A percentile compares a stretch with the other conserved stretches of the same genome.
Evolutionary conservation across 1,140 invertebrate genomes (phyloP).

Genomic region (Drosophila sp.): DNA sequence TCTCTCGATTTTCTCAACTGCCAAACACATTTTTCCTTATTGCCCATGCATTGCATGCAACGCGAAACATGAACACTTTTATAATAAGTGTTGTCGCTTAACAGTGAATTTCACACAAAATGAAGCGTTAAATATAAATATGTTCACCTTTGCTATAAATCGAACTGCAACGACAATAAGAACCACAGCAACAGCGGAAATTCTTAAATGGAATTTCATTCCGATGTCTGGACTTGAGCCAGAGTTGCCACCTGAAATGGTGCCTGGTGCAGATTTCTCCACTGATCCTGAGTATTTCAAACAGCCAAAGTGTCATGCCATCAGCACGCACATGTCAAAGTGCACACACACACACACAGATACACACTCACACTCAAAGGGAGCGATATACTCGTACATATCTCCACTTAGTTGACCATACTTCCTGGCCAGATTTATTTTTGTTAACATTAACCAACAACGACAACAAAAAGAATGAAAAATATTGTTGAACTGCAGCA

Average conservation of each 20-base stretch:
- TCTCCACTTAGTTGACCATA: neutral
- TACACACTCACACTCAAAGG: neutral
- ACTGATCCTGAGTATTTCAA: constrained; percentile 33
- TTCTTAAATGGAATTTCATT: neutral
- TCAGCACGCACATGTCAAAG: constrained; percentile 47
- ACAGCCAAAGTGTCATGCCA: constrained; percentile 44
- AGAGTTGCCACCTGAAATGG: neutral
- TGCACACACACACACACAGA: constrained; percentile 8
- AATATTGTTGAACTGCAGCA: constrained; percentile 23
- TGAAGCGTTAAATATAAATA: no score
- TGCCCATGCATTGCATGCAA: no score
- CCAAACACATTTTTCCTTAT: no score
- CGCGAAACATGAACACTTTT: no score
- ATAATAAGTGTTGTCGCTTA: no score
- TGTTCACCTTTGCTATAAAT: constrained; percentile 13
- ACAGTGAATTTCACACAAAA: no score
- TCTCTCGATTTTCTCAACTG: no score
- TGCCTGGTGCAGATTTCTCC: neutral
- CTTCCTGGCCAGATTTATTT: constrained; percentile 5
- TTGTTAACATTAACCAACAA: constrained; percentile 36
- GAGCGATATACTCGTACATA: constrained; percentile 6
- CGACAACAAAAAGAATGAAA: constrained; percentile 31
- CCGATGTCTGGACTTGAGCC: neutral
- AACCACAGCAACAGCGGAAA: constrained; percentile 2
- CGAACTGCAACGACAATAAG: neutral